Base-by-base conservation (phyloP, 2,113 vertebrate genomes). In the Suricata suricatta region DNA sequence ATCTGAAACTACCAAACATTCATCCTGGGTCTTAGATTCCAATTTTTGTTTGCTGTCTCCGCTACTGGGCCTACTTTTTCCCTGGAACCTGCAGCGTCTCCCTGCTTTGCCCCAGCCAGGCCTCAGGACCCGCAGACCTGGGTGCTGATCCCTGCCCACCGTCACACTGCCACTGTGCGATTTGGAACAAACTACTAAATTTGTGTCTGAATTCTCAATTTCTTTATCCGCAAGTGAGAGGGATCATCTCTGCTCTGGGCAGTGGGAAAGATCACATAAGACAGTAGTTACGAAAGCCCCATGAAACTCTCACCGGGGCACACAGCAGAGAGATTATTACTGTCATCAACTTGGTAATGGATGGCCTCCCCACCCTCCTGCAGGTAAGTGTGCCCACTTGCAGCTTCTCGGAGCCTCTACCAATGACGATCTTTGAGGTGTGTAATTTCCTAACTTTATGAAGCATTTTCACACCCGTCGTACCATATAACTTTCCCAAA, bases 281-380 rank as follows among this genome's bases (percentile, higher is more conserved):
- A 77, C 3, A 8, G 72, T 21, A 12, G 8, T 52, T 50, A n/a
- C 17, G 31, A 57, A 52, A 92, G 71, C 38, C 57, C 41, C 50
- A 3, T 23, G 60, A 54, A 64, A 33, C 19, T 27, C 3, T 50
- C 16, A 8, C 50, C 44, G 29, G 92, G n/a, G 38, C 77, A 33
- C 85, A 33, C 21, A 38, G 38, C 29, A 9, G 8, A 21, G 31
- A 14, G n/a, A 21, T 3, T 19, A 0, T 41, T 7, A 35, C 35
- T 4, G 3, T 38, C 44, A 14, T 3, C 15, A 1, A 19, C 33
- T 0, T 9, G 41, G 12, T 57, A 2, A 41, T 11, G 23, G 3
- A 27, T 1, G 6, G 50, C 21, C 27, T 81, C 60, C 83, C 54
- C 21, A 14, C 64, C 64, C 10, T 19, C 80, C 64, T 31, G 15